Percentiles rank a stretch among this genome's conserved stretches.
Conservation (phyloP, 2,797 vertebrate species). For the Prionace glauca region DNA sequence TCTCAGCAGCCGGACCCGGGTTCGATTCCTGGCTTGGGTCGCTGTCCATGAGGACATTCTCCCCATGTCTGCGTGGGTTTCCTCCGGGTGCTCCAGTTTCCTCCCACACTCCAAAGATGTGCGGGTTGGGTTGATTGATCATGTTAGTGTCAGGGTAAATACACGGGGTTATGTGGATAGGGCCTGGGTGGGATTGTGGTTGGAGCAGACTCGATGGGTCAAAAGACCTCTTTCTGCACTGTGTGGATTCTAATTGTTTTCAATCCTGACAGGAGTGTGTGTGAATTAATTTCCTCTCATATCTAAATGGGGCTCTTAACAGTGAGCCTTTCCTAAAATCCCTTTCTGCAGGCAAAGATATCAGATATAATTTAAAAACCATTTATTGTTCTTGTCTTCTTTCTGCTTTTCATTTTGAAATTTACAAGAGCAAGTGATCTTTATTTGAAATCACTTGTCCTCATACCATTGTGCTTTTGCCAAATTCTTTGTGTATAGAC, state of each 20-base stretch:
- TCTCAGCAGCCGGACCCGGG: too few relatives aligned
- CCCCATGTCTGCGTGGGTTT: too few relatives aligned
- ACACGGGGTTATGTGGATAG: too few relatives aligned
- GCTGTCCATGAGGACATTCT: too few relatives aligned
- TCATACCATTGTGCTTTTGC: not conserved
- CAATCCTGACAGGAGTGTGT: not conserved
- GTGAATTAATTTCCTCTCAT: not conserved
- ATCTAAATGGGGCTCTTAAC: not conserved
- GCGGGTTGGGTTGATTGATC: too few relatives aligned
- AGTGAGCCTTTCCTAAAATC: not conserved
- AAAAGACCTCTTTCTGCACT: too few relatives aligned
- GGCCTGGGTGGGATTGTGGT: too few relatives aligned
- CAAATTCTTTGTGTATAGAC: not conserved
- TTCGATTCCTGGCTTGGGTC: too few relatives aligned
- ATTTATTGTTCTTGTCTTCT: not conserved
- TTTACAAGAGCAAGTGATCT: not conserved
- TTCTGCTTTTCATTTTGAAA: not conserved
- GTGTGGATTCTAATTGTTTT: not conserved
- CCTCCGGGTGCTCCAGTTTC: too few relatives aligned
- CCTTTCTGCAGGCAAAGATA: not conserved
- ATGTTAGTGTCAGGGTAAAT: too few relatives aligned
- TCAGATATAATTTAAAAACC: not conserved
- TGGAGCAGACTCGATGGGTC: too few relatives aligned
- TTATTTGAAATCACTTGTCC: not conserved
- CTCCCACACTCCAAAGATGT: too few relatives aligned